A percentile compares a stretch with the other conserved stretches of the same genome.
phyloP scores from a whole-genome alignment of 2,113 vertebrate genomes.

The Neomonachus schauinslandi region DNA sequence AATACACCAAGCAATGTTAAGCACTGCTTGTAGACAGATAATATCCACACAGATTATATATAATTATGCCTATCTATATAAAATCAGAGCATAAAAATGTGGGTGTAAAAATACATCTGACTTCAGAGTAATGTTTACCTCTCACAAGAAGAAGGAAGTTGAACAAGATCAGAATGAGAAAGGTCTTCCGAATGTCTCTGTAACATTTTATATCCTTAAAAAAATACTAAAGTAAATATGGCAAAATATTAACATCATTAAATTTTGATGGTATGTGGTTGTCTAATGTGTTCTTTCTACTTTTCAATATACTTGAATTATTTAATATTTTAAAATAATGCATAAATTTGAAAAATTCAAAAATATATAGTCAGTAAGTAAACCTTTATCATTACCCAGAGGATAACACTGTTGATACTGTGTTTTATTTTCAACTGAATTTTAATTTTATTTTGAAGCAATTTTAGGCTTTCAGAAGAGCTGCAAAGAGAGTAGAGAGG shows the following conservation, averaged over 20 bases:
- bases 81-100: background rate
- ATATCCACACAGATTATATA: background rate
- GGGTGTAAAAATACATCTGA: background rate
- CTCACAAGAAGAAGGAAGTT: background rate
- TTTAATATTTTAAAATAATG: conserved; percentile 42
- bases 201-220: background rate
- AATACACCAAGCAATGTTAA: background rate
- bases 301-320: conserved; percentile 1
- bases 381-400: background rate
- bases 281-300: background rate
- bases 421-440: background rate
- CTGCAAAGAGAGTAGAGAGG: background rate
- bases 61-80: background rate
- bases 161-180: background rate
- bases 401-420: background rate
- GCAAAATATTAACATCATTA: background rate
- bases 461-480: background rate
- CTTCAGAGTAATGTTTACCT: background rate
- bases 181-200: background rate
- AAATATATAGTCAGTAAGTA: background rate
- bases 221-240: conserved; percentile 20
- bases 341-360: background rate
- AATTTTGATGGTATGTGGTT: background rate
- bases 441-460: conserved; percentile 32
- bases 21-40: background rate